Percentiles rank a stretch among this genome's conserved stretches.
These are phyloP conservation scores for Ferdinandea cuprea DNA, from an alignment of 2,888 invertebrate species.

Conservation along the genomic window DNA sequence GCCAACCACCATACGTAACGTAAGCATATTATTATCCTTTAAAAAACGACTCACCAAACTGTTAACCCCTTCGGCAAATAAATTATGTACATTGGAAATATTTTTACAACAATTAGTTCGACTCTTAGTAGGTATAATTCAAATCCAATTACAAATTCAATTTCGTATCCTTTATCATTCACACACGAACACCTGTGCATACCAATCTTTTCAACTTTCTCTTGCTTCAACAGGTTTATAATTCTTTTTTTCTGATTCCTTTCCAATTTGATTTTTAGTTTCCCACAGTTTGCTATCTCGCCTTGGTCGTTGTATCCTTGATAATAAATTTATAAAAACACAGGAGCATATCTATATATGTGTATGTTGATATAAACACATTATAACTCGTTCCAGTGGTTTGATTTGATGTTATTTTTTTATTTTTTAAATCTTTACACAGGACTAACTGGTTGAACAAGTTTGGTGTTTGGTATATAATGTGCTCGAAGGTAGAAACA, in stretches of 20 bases:
- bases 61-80: conserved; percentile 8
- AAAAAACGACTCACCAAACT: background rate
- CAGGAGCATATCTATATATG: background rate
- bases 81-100: conserved; percentile 6
- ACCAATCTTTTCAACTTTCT: conserved; percentile 62
- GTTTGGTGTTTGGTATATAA: conserved; percentile 26
- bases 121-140: conserved; percentile 57
- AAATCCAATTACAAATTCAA: conserved; percentile 68
- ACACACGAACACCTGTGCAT: conserved; percentile 63
- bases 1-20: too few species aligned
- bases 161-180: conserved; percentile 69
- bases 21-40: too few species aligned
- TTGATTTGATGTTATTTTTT: conserved; percentile 60
- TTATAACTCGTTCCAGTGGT: conserved; percentile 70
- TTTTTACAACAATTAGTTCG: conserved; percentile 44
- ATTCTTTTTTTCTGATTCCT: conserved; percentile 27
- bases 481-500: conserved; percentile 1
- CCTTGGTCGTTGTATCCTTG: conserved; percentile 61
- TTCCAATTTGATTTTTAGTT: conserved; percentile 64
- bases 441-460: conserved; percentile 70
- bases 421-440: conserved; percentile 17
- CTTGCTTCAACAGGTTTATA: conserved; percentile 57
- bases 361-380: too few species aligned
- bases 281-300: conserved; percentile 61
- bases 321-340: conserved; percentile 61